Conservation (phyloP, 2,797 vertebrate genomes). For the Triplophysa bombifrons region DNA sequence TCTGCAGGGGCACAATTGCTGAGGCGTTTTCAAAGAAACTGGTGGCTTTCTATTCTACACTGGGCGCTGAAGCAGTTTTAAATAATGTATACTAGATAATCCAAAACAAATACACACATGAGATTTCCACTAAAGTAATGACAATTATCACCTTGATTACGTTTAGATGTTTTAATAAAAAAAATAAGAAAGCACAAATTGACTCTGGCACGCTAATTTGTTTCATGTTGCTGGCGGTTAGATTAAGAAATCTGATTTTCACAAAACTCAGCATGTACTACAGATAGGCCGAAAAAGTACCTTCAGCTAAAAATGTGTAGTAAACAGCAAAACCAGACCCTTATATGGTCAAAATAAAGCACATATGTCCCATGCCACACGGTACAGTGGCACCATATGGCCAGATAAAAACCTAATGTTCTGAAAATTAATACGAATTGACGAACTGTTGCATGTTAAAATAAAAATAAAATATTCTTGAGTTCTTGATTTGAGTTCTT, state of each 20-base stretch:
- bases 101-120: background rate
- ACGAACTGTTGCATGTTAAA: background rate
- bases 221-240: constrained; percentile 7
- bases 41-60: background rate
- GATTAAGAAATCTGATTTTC: constrained; percentile 33
- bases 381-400: background rate
- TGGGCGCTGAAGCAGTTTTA: background rate
- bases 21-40: constrained; percentile 11
- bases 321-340: constrained; percentile 9
- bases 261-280: constrained; percentile 24
- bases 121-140: background rate
- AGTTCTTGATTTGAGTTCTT: background rate
- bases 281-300: constrained; percentile 1
- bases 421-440: background rate
- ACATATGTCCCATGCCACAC: background rate
- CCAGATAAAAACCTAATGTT: background rate
- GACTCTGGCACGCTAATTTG: background rate
- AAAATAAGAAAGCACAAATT: constrained; percentile 8
- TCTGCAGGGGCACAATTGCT: constrained; percentile 24
- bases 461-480: background rate
- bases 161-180: background rate
- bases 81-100: background rate
- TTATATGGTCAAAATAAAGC: background rate
- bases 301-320: constrained; percentile 25
- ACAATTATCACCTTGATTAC: background rate